Base-by-base conservation (phyloP, 2,113 vertebrate species). In the Elanus axillaris region DNA sequence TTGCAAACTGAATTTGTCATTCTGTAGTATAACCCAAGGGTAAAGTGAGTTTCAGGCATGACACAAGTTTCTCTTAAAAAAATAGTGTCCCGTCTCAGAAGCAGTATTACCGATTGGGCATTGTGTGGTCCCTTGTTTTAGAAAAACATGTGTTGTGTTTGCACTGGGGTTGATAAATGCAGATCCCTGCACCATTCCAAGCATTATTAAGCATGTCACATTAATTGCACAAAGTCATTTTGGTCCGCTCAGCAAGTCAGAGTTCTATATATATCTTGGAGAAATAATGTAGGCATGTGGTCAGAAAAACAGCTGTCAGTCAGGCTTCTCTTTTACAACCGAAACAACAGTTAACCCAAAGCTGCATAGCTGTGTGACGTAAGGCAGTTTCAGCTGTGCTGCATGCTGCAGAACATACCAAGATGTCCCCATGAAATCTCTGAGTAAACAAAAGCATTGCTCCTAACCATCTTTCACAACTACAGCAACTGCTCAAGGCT, bases 271-370 rank as follows among this genome's bases (percentile, higher is more conserved):
- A 83, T 93, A 94, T 69, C 92, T 69, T 86, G 58, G 74, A 13
- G 87, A 95, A 69, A 90, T 76, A 85, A 86, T 11, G 48, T 31
- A 92, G 42, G 78, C 92, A 82, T 83, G 66, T 86, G 93, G 92
- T 94, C 95, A 95, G 89, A 81, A 85, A 82, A 91, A 52, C 95
- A 96, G 93, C 88, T 95, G 96, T 94, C 96, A 94, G 75, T 96
- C 92, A 92, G 92, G 71, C 67, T 92, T 16, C 85, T 95, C 38
- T 91, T 76, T 75, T 90, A 82, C 71, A 86, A 80, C 27, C 2
- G 25, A 96, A 92, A 88, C 74, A 95, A 82, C 76, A 36, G 66
- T 75, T 82, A 85, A 48, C 74, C 48, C 77, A 90, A 90, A 93
- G 25, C 71, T 94, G 81, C 55, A 31, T 1, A 62, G 90, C 85